These are phyloP conservation scores for Boleophthalmus pectinirostris DNA, from an alignment of 2,113 vertebrate genomes.

Conservation along the genomic window DNA sequence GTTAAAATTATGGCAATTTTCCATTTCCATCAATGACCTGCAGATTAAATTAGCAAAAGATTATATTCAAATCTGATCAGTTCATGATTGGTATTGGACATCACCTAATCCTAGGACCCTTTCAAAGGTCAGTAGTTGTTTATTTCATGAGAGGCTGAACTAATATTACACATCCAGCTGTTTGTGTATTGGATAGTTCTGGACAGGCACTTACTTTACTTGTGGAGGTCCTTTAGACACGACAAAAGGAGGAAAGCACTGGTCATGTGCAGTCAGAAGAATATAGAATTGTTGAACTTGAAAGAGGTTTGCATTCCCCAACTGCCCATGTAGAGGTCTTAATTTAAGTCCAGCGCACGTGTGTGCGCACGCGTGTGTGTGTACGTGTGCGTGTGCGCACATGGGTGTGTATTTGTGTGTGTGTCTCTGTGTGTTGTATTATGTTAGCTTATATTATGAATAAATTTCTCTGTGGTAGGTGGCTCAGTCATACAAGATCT, in stretches of 20 bases:
- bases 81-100: too few relatives aligned
- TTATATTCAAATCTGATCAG: too few relatives aligned
- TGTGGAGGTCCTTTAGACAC: background rate
- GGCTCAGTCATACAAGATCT: conserved; percentile 50
- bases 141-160: too few relatives aligned
- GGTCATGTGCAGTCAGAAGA: conserved; percentile 4
- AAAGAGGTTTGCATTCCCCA: conserved; percentile 5
- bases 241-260: conserved; percentile 13
- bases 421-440: background rate
- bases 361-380: background rate
- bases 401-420: background rate
- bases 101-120: too few relatives aligned
- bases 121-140: too few relatives aligned
- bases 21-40: background rate
- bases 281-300: conserved; percentile 4
- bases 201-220: too few relatives aligned
- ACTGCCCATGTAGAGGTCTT: conserved; percentile 1
- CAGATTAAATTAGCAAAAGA: background rate
- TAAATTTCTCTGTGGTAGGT: conserved; percentile 38
- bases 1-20: background rate
- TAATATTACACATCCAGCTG: too few relatives aligned
- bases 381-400: too few relatives aligned
- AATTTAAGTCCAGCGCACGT: background rate
- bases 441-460: background rate
- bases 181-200: too few relatives aligned